These are phyloP conservation scores for Nemurella pictetii DNA, from an alignment of 2,888 invertebrate species.

Conservation along the genomic window DNA sequence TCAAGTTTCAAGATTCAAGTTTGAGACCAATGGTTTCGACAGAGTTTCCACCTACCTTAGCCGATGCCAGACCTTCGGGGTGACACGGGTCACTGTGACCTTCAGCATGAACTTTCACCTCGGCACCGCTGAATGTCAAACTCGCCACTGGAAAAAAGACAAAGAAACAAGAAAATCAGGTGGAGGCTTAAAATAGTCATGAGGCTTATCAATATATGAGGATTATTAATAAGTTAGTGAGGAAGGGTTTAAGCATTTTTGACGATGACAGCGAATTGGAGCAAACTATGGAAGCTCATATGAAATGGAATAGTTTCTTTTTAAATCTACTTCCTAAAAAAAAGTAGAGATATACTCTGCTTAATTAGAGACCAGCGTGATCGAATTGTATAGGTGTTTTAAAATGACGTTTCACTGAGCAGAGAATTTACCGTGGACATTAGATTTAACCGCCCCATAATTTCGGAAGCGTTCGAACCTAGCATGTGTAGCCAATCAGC, in stretches of 20 bases:
- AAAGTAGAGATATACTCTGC: background rate
- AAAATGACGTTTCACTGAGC: background rate
- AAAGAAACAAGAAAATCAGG: background rate
- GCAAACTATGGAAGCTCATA: no score
- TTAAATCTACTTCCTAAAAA: no score
- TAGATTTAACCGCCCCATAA: background rate
- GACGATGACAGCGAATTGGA: no score
- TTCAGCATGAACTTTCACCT: slow-evolving; percentile 15
- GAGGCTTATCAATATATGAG: background rate
- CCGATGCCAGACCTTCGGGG: background rate
- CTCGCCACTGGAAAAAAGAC: background rate
- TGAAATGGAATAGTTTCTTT: no score
- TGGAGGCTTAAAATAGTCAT: background rate
- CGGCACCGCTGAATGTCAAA: background rate
- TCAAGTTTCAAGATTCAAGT: no score
- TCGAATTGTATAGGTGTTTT: background rate
- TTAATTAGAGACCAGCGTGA: background rate
- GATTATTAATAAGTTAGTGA: background rate
- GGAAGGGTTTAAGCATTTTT: no score
- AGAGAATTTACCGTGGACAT: background rate
- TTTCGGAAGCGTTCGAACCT: background rate
- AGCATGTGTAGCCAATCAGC: background rate
- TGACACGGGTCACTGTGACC: slow-evolving; percentile 1
- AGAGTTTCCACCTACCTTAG: background rate
- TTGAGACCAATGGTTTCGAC: background rate